These are phyloP conservation scores for Trochalopteron elliotii DNA, from an alignment of 2,113 vertebrate genomes.

Conservation along the genomic window DNA sequence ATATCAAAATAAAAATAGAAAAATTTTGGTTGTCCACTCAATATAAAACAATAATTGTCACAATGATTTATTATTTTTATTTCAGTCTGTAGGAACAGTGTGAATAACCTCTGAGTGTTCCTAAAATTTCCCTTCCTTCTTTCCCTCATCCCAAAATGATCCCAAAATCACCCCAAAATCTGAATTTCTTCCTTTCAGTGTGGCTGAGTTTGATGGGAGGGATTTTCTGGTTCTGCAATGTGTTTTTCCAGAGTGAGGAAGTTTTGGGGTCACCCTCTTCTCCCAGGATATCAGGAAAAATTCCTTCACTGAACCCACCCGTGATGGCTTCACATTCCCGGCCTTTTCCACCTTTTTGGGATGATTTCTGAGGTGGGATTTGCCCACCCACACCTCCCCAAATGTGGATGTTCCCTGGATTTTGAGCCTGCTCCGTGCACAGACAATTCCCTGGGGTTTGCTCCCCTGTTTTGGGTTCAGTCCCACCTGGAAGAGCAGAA, in stretches of 20 bases:
- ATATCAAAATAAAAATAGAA: neutral
- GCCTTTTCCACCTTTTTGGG: neutral
- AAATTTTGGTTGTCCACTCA: neutral
- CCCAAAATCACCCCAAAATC: neutral
- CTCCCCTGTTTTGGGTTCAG: fast-evolving
- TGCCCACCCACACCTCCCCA: neutral
- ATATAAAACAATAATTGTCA: neutral
- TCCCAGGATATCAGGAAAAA: no score
- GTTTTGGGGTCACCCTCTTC: fast-evolving
- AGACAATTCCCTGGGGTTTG: neutral
- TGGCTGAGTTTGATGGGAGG: neutral
- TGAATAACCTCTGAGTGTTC: neutral
- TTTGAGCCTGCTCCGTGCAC: neutral
- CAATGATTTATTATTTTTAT: neutral
- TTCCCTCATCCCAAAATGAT: neutral
- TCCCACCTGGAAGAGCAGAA: neutral
- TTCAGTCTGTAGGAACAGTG: neutral
- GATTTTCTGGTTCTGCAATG: neutral
- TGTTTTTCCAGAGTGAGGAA: neutral
- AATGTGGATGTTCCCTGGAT: neutral
- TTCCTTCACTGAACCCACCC: fast-evolving
- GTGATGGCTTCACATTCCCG: fast-evolving
- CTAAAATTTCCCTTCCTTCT: neutral
- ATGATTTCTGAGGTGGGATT: neutral
- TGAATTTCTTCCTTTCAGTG: neutral